phyloP scores from a whole-genome alignment of 2,113 vertebrate species.

The Grus americana region DNA sequence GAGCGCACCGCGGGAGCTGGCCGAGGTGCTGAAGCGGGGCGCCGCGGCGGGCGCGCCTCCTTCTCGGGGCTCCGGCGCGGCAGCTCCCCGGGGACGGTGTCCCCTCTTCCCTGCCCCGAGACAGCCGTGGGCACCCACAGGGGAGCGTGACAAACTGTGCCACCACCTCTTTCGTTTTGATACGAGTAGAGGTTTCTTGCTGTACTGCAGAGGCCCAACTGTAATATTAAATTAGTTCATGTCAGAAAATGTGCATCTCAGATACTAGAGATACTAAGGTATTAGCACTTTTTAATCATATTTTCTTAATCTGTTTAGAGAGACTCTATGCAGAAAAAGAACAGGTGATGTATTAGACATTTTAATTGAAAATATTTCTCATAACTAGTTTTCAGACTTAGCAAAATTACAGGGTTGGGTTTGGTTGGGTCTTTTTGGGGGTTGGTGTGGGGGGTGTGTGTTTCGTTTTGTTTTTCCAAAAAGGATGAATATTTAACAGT shows the following conservation, averaged over 20 bases:
- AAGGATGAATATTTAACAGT: background rate
- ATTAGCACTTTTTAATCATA: fast-evolving
- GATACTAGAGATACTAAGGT: background rate
- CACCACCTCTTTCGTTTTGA: background rate
- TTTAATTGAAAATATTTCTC: background rate
- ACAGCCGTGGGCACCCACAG: background rate
- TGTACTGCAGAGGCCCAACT: background rate
- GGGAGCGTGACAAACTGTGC: fast-evolving
- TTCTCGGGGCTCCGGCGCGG: fast-evolving
- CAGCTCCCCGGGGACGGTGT: fast-evolving
- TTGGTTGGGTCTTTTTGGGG: no score
- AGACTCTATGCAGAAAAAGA: background rate
- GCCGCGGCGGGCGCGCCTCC: no score
- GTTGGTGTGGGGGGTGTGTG: no score
- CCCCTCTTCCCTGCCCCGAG: background rate
- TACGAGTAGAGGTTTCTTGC: background rate
- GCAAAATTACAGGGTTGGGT: background rate
- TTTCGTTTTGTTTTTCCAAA: no score
- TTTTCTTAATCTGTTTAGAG: background rate
- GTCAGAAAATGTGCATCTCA: background rate
- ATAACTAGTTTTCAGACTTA: background rate
- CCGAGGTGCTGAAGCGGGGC: constrained; percentile 34
- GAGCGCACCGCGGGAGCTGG: background rate
- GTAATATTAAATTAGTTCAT: background rate
- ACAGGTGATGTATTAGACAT: background rate